Percentiles rank a stretch among this genome's conserved stretches.
phyloP scores from a whole-genome alignment of 2,113 vertebrate genomes.

The Heliornis fulica region DNA sequence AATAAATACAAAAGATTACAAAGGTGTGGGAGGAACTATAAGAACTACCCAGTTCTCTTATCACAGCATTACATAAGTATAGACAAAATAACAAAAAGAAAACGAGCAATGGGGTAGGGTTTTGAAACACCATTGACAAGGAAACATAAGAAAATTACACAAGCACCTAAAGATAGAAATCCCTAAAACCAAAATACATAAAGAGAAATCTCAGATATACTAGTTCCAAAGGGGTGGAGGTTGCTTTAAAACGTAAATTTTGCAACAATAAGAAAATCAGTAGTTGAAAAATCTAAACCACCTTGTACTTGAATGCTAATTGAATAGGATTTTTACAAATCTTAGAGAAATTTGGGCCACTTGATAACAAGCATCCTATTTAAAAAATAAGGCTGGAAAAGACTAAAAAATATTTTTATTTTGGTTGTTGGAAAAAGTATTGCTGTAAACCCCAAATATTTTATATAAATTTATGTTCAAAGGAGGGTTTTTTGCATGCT shows the following conservation, averaged over 20 bases:
- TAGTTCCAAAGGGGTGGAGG: neutral
- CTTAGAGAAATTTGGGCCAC: neutral
- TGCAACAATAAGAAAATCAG: neutral
- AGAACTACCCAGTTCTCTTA: neutral
- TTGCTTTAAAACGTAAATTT: neutral
- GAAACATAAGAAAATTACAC: neutral
- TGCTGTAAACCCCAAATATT: neutral
- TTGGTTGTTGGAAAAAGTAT: neutral
- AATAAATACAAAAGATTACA: neutral
- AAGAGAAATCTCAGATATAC: neutral
- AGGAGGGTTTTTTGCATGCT: neutral
- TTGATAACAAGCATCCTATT: neutral
- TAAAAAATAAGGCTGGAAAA: neutral
- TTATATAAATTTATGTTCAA: neutral
- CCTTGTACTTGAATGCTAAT: neutral
- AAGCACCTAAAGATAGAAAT: neutral
- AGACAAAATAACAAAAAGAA: neutral
- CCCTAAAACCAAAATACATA: accelerated
- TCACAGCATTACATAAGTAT: neutral
- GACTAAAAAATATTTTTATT: neutral
- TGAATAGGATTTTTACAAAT: neutral
- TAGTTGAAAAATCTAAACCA: neutral
- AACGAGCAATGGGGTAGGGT: neutral
- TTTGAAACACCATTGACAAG: neutral
- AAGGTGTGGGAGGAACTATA: neutral